Evolutionary conservation across 92 coral and sea anemone genomes (phyloP).

Genomic region (Zoanthus gigantus): DNA sequence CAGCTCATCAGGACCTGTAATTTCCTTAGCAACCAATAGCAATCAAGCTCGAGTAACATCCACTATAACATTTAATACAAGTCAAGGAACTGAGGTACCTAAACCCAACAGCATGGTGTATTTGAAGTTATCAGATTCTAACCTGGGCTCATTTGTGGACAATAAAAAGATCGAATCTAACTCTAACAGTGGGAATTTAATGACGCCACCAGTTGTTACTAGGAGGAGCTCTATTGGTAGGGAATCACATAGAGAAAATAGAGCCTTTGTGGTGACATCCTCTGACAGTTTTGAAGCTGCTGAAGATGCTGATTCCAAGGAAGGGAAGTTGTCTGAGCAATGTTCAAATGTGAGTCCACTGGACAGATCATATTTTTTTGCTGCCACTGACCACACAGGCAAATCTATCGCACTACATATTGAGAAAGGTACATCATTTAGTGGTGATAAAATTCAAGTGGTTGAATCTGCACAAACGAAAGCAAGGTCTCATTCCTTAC

Average conservation of each 20-base stretch:
- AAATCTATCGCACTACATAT: constrained; percentile 86
- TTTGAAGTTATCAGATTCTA: constrained; percentile 32
- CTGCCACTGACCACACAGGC: constrained; percentile 88
- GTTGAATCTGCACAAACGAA: constrained; percentile 67
- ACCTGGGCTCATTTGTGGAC: constrained; percentile 39
- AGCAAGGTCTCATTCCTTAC: constrained; percentile 75
- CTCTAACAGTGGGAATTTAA: neutral
- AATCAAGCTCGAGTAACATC: constrained; percentile 69
- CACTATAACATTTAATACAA: constrained; percentile 71
- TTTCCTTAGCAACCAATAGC: constrained; percentile 38
- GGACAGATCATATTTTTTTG: constrained; percentile 85
- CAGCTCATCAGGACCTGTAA: constrained; percentile 16
- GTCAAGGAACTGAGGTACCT: constrained; percentile 36
- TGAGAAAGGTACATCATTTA: constrained; percentile 72
- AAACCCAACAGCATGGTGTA: constrained; percentile 32
- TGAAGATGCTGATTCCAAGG: constrained; percentile 60
- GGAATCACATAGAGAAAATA: constrained; percentile 74
- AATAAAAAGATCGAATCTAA: constrained; percentile 41
- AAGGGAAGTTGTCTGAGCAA: constrained; percentile 31
- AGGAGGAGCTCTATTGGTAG: constrained; percentile 84
- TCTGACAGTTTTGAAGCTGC: constrained; percentile 57
- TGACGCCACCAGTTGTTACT: constrained; percentile 55
- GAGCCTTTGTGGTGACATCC: constrained; percentile 81
- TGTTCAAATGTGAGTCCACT: constrained; percentile 31
- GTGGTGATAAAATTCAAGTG: constrained; percentile 74